These are phyloP conservation scores for Drosophila guanche DNA, from an alignment of 1,140 invertebrate species.

Conservation along the genomic window DNA sequence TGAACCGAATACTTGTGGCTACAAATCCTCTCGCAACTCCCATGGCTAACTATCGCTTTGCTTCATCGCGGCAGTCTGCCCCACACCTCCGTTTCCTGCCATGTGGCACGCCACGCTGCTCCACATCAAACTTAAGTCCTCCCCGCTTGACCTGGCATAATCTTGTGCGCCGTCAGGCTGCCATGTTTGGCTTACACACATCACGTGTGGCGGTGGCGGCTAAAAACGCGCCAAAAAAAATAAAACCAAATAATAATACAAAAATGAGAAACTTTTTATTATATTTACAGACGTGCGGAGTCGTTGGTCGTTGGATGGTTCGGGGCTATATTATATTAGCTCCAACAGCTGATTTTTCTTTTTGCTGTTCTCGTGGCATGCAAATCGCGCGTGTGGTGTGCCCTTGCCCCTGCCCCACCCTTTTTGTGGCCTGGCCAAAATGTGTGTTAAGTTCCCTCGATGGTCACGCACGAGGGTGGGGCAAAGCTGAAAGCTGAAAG, in stretches of 20 bases:
- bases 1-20: no score
- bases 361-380: conserved; percentile 40
- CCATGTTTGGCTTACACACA: conserved; percentile 73
- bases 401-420: neutral
- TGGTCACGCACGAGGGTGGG: no score
- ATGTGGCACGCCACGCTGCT: conserved; percentile 19
- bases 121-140: conserved; percentile 23
- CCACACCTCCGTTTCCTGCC: neutral
- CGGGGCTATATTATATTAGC: conserved; percentile 14
- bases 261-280: conserved; percentile 4
- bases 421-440: conserved; percentile 13
- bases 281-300: no score
- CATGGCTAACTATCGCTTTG: conserved; percentile 5
- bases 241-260: no score
- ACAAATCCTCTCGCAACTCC: neutral
- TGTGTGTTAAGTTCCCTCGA: no score
- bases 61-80: conserved; percentile 1
- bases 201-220: conserved; percentile 18
- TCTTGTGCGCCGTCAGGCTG: conserved; percentile 36
- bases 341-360: conserved; percentile 57
- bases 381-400: conserved; percentile 42
- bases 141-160: conserved; percentile 32
- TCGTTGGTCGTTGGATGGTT: no score
- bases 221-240: conserved; percentile 25
- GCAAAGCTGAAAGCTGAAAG: neutral